These are phyloP conservation scores for Parus major DNA, from an alignment of 2,113 vertebrate species.

Conservation along the genomic window DNA sequence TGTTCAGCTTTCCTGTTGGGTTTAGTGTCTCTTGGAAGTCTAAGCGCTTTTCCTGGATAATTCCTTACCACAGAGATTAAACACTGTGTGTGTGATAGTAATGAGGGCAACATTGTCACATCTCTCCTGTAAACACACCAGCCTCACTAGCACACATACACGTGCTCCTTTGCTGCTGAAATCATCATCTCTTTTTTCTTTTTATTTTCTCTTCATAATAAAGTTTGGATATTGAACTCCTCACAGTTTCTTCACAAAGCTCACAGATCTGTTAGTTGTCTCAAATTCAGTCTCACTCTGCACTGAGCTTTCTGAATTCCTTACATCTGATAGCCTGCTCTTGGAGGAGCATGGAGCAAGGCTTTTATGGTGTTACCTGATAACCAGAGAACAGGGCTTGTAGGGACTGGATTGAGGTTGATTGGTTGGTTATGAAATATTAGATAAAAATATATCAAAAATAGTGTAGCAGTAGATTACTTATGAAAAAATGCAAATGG, in stretches of 20 bases:
- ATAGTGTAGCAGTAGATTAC: not conserved
- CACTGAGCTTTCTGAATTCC: not conserved
- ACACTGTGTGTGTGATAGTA: not conserved
- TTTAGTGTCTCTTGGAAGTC: not conserved
- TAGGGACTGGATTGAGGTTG: not conserved
- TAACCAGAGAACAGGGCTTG: not conserved
- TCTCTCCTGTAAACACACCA: not conserved
- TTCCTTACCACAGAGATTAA: not conserved
- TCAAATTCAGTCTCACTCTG: not conserved
- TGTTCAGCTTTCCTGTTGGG: not conserved
- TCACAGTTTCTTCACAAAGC: not conserved
- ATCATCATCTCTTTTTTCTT: accelerated
- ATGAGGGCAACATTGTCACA: not conserved
- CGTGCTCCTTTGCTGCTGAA: not conserved
- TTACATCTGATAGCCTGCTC: not conserved
- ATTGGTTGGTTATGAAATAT: not conserved
- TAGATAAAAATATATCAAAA: not conserved
- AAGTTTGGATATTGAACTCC: not conserved
- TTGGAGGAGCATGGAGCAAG: not conserved
- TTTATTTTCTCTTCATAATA: not conserved
- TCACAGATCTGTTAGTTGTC: not conserved
- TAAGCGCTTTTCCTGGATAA: not conserved
- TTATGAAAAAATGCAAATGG: not conserved
- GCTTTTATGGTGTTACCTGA: not conserved
- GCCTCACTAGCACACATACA: not conserved